These are phyloP conservation scores for Orchesella flavescens DNA, from an alignment of 2,888 invertebrate genomes.

Conservation along the genomic window DNA sequence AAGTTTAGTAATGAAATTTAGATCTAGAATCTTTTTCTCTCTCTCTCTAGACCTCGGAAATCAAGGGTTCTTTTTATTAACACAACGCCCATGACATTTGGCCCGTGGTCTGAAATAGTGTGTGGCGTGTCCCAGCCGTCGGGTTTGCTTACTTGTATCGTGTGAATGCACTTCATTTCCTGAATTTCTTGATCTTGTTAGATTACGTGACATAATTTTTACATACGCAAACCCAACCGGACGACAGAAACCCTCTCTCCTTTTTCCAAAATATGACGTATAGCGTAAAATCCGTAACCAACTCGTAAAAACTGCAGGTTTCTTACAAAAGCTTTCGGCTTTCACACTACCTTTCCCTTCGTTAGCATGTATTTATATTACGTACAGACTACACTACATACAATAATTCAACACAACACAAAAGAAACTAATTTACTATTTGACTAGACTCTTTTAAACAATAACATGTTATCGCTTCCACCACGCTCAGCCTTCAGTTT, in stretches of 20 bases:
- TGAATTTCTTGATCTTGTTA: conserved; percentile 24
- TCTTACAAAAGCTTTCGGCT: background rate
- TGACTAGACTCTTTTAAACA: too few species aligned
- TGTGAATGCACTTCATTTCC: conserved; percentile 1
- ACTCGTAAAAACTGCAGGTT: background rate
- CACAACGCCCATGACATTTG: conserved; percentile 21
- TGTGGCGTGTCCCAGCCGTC: background rate
- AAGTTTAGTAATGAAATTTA: background rate
- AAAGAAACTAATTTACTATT: too few species aligned
- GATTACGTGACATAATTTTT: conserved; percentile 26
- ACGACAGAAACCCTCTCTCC: too few species aligned
- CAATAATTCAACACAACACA: too few species aligned
- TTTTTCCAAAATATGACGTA: too few species aligned
- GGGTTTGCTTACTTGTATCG: background rate
- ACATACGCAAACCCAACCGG: background rate
- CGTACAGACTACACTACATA: background rate
- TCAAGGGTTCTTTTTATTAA: conserved; percentile 4
- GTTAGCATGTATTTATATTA: too few species aligned
- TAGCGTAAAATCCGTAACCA: too few species aligned
- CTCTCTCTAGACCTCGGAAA: too few species aligned
- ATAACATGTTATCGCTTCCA: too few species aligned
- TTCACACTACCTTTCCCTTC: background rate
- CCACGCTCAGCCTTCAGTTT: background rate
- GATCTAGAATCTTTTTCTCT: background rate
- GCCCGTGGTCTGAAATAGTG: background rate